phyloP scores from a whole-genome alignment of 2,797 vertebrate genomes.

The Argentina silus region DNA sequence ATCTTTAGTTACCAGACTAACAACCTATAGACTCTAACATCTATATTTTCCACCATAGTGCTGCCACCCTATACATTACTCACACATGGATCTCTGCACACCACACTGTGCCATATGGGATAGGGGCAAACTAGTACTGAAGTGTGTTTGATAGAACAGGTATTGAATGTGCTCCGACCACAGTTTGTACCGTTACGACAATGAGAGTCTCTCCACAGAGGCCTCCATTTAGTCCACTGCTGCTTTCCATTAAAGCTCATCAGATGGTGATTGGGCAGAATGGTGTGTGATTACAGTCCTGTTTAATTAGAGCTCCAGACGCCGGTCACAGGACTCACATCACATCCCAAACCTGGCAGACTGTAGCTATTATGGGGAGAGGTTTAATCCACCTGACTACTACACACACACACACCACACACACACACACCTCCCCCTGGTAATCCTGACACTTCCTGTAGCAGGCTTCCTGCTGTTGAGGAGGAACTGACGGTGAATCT shows the following conservation, averaged over 20 bases:
- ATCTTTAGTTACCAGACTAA: constrained; percentile 16
- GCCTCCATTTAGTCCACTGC: background rate
- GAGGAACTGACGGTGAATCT: too few relatives aligned
- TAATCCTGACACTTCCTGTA: constrained; percentile 62
- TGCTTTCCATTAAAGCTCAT: background rate
- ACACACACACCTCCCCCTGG: constrained; percentile 39
- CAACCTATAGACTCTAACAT: too few relatives aligned
- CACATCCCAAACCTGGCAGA: too few relatives aligned
- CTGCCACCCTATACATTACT: too few relatives aligned
- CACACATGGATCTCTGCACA: too few relatives aligned
- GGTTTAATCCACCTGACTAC: constrained; percentile 59
- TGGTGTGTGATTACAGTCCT: constrained; percentile 48
- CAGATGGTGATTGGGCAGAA: constrained; percentile 4
- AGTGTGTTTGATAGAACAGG: too few relatives aligned
- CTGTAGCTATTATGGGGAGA: constrained; percentile 58
- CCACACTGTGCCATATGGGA: too few relatives aligned
- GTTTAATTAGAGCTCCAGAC: constrained; percentile 42
- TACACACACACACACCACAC: too few relatives aligned
- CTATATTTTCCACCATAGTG: too few relatives aligned
- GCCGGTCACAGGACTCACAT: constrained; percentile 46
- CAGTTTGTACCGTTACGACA: background rate
- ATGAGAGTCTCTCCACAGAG: background rate
- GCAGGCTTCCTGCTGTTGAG: too few relatives aligned
- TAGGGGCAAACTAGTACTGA: too few relatives aligned
- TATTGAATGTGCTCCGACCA: background rate